Conservation (phyloP, 2,888 invertebrate genomes). For the Deroplatys truncata region DNA sequence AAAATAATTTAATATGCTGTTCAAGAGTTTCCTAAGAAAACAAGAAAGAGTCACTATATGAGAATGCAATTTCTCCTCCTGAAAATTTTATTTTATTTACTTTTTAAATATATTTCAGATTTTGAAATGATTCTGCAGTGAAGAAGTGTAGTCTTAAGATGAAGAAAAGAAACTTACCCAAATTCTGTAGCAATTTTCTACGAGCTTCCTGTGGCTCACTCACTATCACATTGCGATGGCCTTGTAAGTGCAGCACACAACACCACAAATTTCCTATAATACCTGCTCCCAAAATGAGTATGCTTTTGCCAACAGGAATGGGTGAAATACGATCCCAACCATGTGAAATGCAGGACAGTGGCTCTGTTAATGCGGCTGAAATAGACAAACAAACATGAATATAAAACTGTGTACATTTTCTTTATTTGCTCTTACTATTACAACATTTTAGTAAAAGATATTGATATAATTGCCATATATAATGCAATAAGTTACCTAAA, state of each 20-base stretch:
- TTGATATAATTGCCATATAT: too few species aligned
- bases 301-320: conserved; percentile 55
- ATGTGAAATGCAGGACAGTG: conserved; percentile 65
- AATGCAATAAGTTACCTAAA: too few species aligned
- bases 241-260: conserved; percentile 60
- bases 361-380: conserved; percentile 62
- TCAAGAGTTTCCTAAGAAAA: too few species aligned
- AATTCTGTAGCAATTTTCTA: conserved; percentile 41
- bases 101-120: too few species aligned
- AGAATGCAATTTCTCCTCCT: too few species aligned
- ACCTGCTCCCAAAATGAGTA: conserved; percentile 65
- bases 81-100: too few species aligned
- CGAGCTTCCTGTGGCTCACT: conserved; percentile 58
- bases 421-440: background rate
- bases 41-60: too few species aligned
- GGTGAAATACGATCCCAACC: conserved; percentile 62
- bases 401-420: background rate
- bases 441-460: conserved; percentile 19
- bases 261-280: conserved; percentile 71
- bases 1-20: too few species aligned
- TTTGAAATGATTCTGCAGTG: too few species aligned
- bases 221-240: conserved; percentile 63
- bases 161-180: conserved; percentile 44
- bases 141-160: background rate
- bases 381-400: background rate